Base-by-base conservation (phyloP, 2,888 invertebrate species). In the Tenthredo amoena region DNA sequence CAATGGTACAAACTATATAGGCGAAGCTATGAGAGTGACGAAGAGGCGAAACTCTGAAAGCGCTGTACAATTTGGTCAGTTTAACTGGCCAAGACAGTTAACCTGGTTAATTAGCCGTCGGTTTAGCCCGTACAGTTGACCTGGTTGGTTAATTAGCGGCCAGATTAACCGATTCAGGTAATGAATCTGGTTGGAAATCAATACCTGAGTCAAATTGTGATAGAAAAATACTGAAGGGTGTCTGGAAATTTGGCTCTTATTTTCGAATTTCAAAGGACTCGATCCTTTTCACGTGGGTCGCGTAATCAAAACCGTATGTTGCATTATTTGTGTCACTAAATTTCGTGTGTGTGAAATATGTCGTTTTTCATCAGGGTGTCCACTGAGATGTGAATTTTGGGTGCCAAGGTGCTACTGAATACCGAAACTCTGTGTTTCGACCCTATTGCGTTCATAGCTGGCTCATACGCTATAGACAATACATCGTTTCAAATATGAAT, bases 91-190 rank as follows among this genome's bases (percentile, higher is more conserved):
- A 55, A 55, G 55, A 55, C 55, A 55, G n/a, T 55, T 55, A 55
- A n/a, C 55, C 55, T n/a, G 55, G 55, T 55, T n/a, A 55, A 55
- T 55, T 55, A 55, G n/a, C 55, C 55, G 55, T n/a, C 55, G 55
- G 55, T n/a, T 55, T 55, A 55, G 55, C 55, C n/a, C 6, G n/a
- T 55, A 7, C 55, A 55, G 55, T 55, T 55, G n/a, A 55, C 55
- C 55, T n/a, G 55, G 55, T 55, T 55, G 55, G n/a, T 55, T 55
- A 55, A 55, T 55, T 55, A 55, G 55, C 55, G 6, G 55, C 55
- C 55, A 55, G 55, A 55, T 55, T n/a, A n/a, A 55, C 55, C 55
- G 55, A 55, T n/a, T 55, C 7, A 55, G 55, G 5, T 55, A n/a
- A n/a, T 55, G 6, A 55, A 55, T 55, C 55, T 55, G n/a, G n/a